Base-by-base conservation (phyloP, 2,113 vertebrate species). In the Turdus rufiventris region DNA sequence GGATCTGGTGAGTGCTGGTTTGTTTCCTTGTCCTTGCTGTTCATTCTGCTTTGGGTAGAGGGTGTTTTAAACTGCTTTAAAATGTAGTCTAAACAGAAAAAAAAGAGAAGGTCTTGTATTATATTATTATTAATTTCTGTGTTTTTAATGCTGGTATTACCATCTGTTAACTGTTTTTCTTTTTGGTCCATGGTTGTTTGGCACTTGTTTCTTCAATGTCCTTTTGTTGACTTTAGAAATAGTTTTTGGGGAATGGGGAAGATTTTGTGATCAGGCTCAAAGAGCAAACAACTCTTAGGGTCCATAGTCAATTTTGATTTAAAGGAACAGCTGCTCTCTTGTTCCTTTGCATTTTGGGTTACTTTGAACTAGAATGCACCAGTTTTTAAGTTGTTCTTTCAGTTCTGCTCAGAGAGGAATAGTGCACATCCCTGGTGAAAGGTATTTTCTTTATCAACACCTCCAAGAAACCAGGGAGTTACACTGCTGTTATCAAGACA, bases 1-100 rank as follows among this genome's bases (percentile, higher is more conserved):
- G 99, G 99, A 13, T 99, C 99, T 17, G 99, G 99, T 99, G 89
- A 98, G 99, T 97, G 38, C 45, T 58, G 17, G 6, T 56, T 62
- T 19, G 6, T 75, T 63, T 87, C 38, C 26, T 56, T 5, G 45
- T 36, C 6, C 29, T 65, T 91, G 12, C 38, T 82, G 33, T 21
- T 45, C 24, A 10, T 81, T 81, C 50, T 40, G 20, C 18, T 43
- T 82, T 25, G 16, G 23, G 5, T 53, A 29, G 62, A 71, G 93
- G 78, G 81, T 75, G 23, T 85, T 80, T 71, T 53, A 36, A 76
- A 62, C 10, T 65, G 20, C 29, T 83, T 74, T 81, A 89, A 85
- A 53, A 73, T 84, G 13, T 57, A 78, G 51, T 34, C 12, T 93
- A 50, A 83, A 38, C 23, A 33, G 67, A 87, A 65, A 75, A 80